These are phyloP conservation scores for Pagetopsis macropterus DNA, from an alignment of 2,797 vertebrate genomes.

Conservation along the genomic window DNA sequence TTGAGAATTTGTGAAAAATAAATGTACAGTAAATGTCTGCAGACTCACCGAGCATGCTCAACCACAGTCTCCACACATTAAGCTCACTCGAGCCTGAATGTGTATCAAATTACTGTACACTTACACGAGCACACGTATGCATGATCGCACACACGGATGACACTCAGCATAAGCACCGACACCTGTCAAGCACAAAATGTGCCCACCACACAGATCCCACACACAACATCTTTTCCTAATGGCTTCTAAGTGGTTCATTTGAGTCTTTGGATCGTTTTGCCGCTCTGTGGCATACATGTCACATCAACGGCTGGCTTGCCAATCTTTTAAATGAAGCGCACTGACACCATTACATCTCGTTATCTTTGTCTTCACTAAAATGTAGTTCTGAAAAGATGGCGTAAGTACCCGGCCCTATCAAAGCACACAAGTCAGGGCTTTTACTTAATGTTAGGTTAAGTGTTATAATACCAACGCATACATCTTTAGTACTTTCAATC, in stretches of 20 bases:
- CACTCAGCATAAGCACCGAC: slow-evolving; percentile 7
- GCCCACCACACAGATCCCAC: not conserved
- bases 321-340: slow-evolving; percentile 14
- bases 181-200: not conserved
- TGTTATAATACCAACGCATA: slow-evolving; percentile 3
- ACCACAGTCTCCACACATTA: slow-evolving; percentile 5
- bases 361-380: slow-evolving; percentile 30
- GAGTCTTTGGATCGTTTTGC: slow-evolving; percentile 28
- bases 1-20: slow-evolving; percentile 17
- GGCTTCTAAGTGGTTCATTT: slow-evolving; percentile 18
- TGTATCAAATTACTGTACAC: slow-evolving; percentile 17
- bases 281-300: slow-evolving; percentile 28
- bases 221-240: not conserved
- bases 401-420: slow-evolving; percentile 14
- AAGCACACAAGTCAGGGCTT: slow-evolving; percentile 18
- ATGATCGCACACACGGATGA: not conserved
- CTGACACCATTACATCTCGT: slow-evolving; percentile 15
- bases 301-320: slow-evolving; percentile 1
- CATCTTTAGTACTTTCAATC: not conserved
- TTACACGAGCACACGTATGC: not conserved
- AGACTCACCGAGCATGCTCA: slow-evolving; percentile 11
- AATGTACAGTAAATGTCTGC: not conserved
- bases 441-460: slow-evolving; percentile 34
- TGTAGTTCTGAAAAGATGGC: slow-evolving; percentile 21
- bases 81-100: slow-evolving; percentile 16